Evolutionary conservation across 2,113 vertebrate species (phyloP), one percentile per base, ranked within the genome.

Genomic region (Bagarius yarrelli): DNA sequence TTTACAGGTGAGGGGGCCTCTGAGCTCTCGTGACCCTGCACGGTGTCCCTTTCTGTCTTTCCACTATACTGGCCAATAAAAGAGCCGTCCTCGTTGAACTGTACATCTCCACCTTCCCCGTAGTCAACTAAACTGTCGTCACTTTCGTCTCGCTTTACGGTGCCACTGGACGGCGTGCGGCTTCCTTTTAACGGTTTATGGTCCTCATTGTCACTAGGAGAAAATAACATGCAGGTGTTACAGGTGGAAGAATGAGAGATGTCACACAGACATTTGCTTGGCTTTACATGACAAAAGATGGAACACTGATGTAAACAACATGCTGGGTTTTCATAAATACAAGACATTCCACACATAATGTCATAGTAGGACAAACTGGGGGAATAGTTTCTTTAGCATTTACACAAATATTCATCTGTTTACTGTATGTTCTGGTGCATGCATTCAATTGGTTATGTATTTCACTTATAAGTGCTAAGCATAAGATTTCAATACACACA

Each of bases 121-220:
- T 98, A 99, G 94, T 99, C 96, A 91, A 98, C 98, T 92, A 99
- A 95, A 93, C 98, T 99, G 91, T 98, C 97, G 85, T 98, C 98
- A 84, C 98, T 99, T 87, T 97, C 95, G 86, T 96, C 96, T 83
- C 98, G 94, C 94, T 96, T 97, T 92, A 98, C 96, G 88, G 96
- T 98, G 87, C 95, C 96, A 87, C 96, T 96, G 88, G 98, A 98
- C 76, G 97, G 95, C 52, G 96, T 97, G 86, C 95, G 94, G 91
- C 96, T 98, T 86, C 96, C 96, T 91, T 98, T 98, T 88, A 98
- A 92, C 77, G 96, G 96, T 92, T 98, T 99, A 90, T 98, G 97
- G 90, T 98, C 97, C 90, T 99, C 98, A 86, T 94, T 95, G 89
- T 99, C 97, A 87, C 98, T 99, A 92, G 88, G 92, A 95, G 90